Evolutionary conservation across 2,113 vertebrate genomes (phyloP).

Genomic region (Pluvianellus socialis): DNA sequence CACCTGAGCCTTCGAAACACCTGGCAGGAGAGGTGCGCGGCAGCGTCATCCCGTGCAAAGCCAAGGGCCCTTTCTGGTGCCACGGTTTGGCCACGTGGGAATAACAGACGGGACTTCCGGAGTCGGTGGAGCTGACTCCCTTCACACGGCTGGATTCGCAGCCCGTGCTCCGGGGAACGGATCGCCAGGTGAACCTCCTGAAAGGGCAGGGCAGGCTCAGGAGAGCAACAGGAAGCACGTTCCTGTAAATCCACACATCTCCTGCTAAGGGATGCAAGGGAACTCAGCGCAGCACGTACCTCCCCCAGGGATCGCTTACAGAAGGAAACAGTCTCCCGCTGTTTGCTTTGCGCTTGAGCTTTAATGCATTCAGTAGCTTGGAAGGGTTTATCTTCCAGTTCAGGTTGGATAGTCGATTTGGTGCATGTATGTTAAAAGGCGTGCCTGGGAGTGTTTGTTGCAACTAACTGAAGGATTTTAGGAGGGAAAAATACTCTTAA

Average conservation of each 20-base stretch:
- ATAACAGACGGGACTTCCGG: not conserved
- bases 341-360: not conserved
- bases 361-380: not conserved
- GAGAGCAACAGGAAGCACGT: not conserved
- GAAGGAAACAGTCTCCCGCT: not conserved
- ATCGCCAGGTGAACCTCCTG: not conserved
- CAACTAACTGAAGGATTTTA: not conserved
- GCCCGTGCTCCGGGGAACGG: not conserved
- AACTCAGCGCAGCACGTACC: accelerated
- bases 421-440: not conserved
- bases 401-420: not conserved
- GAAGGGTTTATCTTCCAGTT: not conserved
- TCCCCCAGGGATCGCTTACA: not conserved
- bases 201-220: not conserved
- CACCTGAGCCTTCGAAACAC: not conserved
- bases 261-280: accelerated
- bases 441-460: not conserved
- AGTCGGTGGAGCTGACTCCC: not conserved
- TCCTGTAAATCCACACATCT: not conserved
- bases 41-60: not conserved
- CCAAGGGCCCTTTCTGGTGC: not conserved
- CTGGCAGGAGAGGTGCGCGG: not conserved
- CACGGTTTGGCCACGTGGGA: not conserved
- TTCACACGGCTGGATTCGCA: accelerated
- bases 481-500: not conserved